phyloP scores from a whole-genome alignment of 2,113 vertebrate species.

The Glaucomys volans region DNA sequence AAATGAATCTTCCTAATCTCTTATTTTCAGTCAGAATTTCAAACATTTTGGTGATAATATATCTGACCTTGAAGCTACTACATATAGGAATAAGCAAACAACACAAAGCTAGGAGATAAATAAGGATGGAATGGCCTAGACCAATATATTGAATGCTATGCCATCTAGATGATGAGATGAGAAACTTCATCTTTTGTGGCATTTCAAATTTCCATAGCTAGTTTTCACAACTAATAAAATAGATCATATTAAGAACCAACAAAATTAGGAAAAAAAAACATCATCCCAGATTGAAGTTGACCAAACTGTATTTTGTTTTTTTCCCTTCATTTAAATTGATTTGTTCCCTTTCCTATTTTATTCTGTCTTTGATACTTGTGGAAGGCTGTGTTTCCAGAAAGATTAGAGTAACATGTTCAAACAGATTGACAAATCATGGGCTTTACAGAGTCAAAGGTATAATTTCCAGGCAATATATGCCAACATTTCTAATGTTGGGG shows the following conservation, averaged over 20 bases:
- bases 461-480: not conserved
- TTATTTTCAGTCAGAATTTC: constrained; percentile 31
- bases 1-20: constrained; percentile 25
- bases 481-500: not conserved
- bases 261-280: not conserved
- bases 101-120: constrained; percentile 4
- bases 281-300: not conserved
- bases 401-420: not conserved
- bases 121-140: not conserved
- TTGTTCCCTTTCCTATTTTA: constrained; percentile 26
- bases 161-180: not conserved
- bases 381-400: not conserved
- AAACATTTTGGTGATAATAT: constrained; percentile 48
- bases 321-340: not conserved
- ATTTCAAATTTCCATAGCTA: not conserved
- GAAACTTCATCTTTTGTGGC: not conserved
- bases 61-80: not conserved
- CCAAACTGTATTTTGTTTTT: not conserved
- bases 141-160: not conserved
- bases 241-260: not conserved
- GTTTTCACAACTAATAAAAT: not conserved
- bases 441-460: not conserved
- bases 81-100: not conserved
- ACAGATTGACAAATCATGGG: not conserved
- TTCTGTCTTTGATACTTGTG: not conserved